Evolutionary conservation across 2,113 vertebrate species (phyloP), one percentile per base, ranked within the genome.

Genomic region (Daubentonia madagascariensis): DNA sequence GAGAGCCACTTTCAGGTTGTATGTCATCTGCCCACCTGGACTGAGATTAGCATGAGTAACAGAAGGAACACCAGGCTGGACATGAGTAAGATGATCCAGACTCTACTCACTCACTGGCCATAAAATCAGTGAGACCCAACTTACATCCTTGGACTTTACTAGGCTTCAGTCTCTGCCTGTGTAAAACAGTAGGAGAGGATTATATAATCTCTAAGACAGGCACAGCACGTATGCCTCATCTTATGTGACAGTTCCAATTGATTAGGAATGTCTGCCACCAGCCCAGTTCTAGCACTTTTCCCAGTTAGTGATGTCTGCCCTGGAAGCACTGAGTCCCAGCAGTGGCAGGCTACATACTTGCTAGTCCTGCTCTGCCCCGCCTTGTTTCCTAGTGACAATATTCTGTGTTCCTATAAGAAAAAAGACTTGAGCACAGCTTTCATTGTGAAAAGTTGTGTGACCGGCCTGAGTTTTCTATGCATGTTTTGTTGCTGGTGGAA

Each of bases 261-360:
- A 57, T 8, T 8, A 65, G 72, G 59, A 76, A 22, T 9, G n/a
- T 50, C 61, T 37, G 54, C 84, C 16, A 0, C 5, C 8, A 48
- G 70, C 68, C 67, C 28, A n/a, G 0, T 18, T 45, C 87, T 25
- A 35, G 22, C 35, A 14, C 8, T 78, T 83, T 50, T 59, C 30
- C 35, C 78, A 61, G 18, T 22, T 48, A 30, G 57, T 8, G 1
- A 80, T 9, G n/a, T 40, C 63, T 52, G 30, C 37, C 8, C 6
- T 5, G n/a, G 48, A 45, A 20, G 22, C 61, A 22, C 16, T 12
- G 23, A 52, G 72, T 59, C 52, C 16, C 75, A 20, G 30, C 16
- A 8, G 25, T 0, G 37, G 25, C 5, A 5, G 7, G n/a, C 48
- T 9, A 50, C 8, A 1, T 22, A 6, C 50, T 2, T 17, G 18